phyloP scores from a whole-genome alignment of 2,888 invertebrate species.

The Netelia inedita region DNA sequence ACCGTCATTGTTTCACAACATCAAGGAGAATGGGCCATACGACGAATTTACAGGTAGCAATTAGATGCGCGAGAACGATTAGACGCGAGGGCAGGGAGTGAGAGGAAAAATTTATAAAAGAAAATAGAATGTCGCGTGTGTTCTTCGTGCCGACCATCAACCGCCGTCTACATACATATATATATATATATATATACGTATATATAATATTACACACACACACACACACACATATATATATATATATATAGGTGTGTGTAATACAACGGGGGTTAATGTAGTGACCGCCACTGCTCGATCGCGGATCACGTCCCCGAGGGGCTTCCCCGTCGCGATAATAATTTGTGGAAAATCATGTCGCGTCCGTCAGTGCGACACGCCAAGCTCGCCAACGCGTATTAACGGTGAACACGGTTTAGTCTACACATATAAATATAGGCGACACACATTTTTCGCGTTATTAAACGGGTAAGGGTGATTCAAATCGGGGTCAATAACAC shows the following conservation, averaged over 20 bases:
- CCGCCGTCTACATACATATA: constrained; percentile 18
- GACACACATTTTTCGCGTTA: constrained; percentile 12
- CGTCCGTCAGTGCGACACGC: constrained; percentile 56
- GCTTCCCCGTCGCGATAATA: constrained; percentile 61
- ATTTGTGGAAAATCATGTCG: constrained; percentile 67
- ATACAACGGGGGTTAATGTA: constrained; percentile 5
- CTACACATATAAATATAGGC: constrained; percentile 1
- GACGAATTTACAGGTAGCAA: constrained; percentile 63
- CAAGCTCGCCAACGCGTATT: constrained; percentile 42
- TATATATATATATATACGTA: too few species aligned
- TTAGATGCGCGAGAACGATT: constrained; percentile 68
- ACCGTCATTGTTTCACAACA: neutral
- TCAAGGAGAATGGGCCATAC: neutral
- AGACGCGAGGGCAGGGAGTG: constrained; percentile 48
- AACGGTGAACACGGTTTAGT: constrained; percentile 6
- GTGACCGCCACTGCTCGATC: constrained; percentile 48
- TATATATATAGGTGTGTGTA: too few species aligned
- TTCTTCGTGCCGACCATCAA: constrained; percentile 47
- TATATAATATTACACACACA: too few species aligned
- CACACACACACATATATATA: too few species aligned
- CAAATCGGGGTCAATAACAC: constrained; percentile 58
- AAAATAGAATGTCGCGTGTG: constrained; percentile 54
- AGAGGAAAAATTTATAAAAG: constrained; percentile 28
- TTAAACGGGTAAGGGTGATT: constrained; percentile 43
- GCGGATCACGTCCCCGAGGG: constrained; percentile 58